Conservation (phyloP, 2,113 vertebrate species). For the Takifugu flavidus region DNA sequence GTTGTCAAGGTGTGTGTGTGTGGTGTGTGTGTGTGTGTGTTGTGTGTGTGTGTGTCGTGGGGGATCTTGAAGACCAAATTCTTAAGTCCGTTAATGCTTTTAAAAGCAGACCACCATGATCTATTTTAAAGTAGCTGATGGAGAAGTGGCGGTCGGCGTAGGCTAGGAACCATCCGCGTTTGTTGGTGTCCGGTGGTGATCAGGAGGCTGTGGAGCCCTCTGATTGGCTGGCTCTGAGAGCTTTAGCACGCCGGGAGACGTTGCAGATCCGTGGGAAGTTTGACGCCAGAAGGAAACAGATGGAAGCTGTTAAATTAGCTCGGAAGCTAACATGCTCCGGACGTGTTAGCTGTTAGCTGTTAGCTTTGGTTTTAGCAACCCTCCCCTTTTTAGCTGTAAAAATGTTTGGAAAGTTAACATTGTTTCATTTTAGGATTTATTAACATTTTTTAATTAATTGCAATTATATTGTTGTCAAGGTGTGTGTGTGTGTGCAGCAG, state of each 20-base stretch:
- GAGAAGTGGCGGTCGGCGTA: no score
- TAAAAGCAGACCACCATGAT: no score
- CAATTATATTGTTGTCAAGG: neutral
- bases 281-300: neutral
- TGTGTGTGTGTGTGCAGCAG: conserved; percentile 8
- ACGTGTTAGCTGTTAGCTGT: no score
- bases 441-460: no score
- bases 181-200: no score
- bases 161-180: no score
- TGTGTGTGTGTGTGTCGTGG: neutral
- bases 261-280: neutral
- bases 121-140: no score
- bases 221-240: neutral
- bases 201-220: neutral
- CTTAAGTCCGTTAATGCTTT: no score
- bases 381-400: neutral
- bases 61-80: no score
- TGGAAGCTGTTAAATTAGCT: neutral
- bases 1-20: neutral
- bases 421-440: no score
- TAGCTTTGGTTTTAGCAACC: no score
- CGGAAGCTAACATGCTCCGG: conserved; percentile 1
- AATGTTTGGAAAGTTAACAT: neutral
- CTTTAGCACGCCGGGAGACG: no score
- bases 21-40: neutral